Conservation (phyloP, 2,888 invertebrate genomes). For the Abrostola triplasia region DNA sequence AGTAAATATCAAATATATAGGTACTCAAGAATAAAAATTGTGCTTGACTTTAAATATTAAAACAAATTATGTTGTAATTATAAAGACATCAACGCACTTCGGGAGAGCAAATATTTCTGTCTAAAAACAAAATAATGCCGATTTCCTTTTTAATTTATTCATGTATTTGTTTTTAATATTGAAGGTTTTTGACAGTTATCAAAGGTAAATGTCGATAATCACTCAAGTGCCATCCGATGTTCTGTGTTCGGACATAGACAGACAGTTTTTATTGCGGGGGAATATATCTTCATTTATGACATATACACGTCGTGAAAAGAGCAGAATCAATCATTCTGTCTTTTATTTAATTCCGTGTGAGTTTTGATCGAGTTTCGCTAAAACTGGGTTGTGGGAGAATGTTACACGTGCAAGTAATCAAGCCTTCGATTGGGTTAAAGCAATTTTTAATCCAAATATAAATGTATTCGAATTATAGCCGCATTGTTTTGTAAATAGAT, state of each 20-base stretch:
- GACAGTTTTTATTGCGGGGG: slow-evolving; percentile 21
- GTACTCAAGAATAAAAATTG: no score
- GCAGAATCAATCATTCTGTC: slow-evolving; percentile 45
- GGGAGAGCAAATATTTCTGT: background rate
- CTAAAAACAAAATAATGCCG: no score
- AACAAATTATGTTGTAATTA: slow-evolving; percentile 19
- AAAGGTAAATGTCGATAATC: background rate
- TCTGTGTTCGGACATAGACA: slow-evolving; percentile 11
- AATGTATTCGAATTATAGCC: slow-evolving; percentile 22
- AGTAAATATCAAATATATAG: no score
- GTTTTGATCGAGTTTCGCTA: slow-evolving; percentile 38
- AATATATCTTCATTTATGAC: slow-evolving; percentile 30
- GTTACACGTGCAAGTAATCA: slow-evolving; percentile 76
- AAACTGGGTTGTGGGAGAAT: slow-evolving; percentile 38
- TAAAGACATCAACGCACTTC: slow-evolving; percentile 58
- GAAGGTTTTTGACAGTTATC: background rate
- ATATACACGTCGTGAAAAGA: slow-evolving; percentile 28
- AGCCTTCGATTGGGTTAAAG: slow-evolving; percentile 57
- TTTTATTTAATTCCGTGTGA: slow-evolving; percentile 29
- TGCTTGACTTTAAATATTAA: background rate
- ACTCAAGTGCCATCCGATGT: slow-evolving; percentile 9
- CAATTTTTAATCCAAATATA: slow-evolving; percentile 69
- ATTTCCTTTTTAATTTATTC: no score
- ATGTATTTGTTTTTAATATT: no score
- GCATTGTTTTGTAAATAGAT: slow-evolving; percentile 15